A percentile compares a stretch with the other conserved stretches of the same genome.
Evolutionary conservation across 2,888 invertebrate species (phyloP).

Genomic region (Orthonevra nobilis): DNA sequence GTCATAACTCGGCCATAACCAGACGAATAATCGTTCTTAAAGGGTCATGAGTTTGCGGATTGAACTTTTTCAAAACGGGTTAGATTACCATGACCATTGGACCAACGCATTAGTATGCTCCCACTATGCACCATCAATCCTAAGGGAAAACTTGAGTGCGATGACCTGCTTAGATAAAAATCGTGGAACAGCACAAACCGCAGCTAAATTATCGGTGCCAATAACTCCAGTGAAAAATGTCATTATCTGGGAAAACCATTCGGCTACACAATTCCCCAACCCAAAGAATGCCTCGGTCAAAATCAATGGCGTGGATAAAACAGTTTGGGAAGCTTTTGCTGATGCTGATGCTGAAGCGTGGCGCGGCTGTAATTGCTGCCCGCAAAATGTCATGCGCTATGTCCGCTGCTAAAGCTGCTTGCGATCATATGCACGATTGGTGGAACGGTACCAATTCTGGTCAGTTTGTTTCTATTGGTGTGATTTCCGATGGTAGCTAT

Average conservation of each 20-base stretch:
- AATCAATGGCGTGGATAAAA: slow-evolving; percentile 81
- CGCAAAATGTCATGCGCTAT: slow-evolving; percentile 99
- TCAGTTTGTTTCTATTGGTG: slow-evolving; percentile 96
- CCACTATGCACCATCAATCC: slow-evolving; percentile 97
- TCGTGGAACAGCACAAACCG: slow-evolving; percentile 94
- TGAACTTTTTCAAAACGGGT: too few relatives aligned
- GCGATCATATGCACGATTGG: slow-evolving; percentile 98
- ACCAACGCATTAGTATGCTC: slow-evolving; percentile 98
- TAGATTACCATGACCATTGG: too few relatives aligned
- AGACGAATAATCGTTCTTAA: too few relatives aligned
- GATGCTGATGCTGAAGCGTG: slow-evolving; percentile 97
- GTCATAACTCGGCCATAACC: too few relatives aligned
- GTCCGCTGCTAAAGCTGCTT: slow-evolving; percentile 99
- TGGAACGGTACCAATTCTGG: slow-evolving; percentile 91
- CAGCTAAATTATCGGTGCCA: slow-evolving; percentile 85
- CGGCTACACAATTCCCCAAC: slow-evolving; percentile 99
- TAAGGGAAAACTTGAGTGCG: slow-evolving; percentile 96
- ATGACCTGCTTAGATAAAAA: slow-evolving; percentile 99
- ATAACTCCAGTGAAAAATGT: slow-evolving; percentile 92
- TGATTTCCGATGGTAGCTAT: slow-evolving; percentile 97
- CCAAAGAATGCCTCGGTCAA: slow-evolving; percentile 86
- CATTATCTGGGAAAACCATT: slow-evolving; percentile 99
- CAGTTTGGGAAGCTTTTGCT: slow-evolving; percentile 87
- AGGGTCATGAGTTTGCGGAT: too few relatives aligned
- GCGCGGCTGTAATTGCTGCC: slow-evolving; percentile 97